Percentiles rank a stretch among this genome's conserved stretches.
Conservation (phyloP, 2,797 vertebrate species). For the Benthosema pterotum region DNA sequence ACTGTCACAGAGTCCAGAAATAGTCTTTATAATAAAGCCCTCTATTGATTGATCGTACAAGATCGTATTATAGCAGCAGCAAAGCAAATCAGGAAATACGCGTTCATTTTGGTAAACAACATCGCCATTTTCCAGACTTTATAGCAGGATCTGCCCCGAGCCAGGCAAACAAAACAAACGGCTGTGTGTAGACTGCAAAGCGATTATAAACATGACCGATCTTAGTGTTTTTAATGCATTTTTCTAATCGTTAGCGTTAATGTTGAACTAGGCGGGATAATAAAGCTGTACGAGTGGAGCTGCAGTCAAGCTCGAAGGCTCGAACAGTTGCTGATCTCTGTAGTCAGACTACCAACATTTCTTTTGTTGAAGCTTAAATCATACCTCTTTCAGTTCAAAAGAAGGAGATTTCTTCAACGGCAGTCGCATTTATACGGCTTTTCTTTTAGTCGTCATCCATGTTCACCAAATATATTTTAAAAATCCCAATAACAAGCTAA, state of each 20-base stretch:
- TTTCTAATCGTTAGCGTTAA: too few relatives aligned
- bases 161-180: not conserved
- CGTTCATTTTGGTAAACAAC: constrained; percentile 28
- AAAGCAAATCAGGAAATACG: constrained; percentile 45
- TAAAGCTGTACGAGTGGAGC: not conserved
- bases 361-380: not conserved
- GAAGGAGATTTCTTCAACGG: constrained; percentile 27
- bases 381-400: constrained; percentile 69
- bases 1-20: too few relatives aligned
- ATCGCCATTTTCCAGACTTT: constrained; percentile 47
- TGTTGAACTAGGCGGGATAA: constrained; percentile 50
- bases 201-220: not conserved
- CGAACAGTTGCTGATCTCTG: constrained; percentile 33
- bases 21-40: too few relatives aligned
- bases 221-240: not conserved
- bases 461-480: constrained; percentile 19
- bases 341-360: not conserved
- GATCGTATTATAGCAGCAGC: not conserved
- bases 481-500: constrained; percentile 24
- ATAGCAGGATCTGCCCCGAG: not conserved
- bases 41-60: too few relatives aligned
- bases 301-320: constrained; percentile 56
- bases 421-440: constrained; percentile 69
- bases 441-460: constrained; percentile 53
- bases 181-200: not conserved